Base-by-base conservation (phyloP, 2,113 vertebrate species). In the Struthio camelus region DNA sequence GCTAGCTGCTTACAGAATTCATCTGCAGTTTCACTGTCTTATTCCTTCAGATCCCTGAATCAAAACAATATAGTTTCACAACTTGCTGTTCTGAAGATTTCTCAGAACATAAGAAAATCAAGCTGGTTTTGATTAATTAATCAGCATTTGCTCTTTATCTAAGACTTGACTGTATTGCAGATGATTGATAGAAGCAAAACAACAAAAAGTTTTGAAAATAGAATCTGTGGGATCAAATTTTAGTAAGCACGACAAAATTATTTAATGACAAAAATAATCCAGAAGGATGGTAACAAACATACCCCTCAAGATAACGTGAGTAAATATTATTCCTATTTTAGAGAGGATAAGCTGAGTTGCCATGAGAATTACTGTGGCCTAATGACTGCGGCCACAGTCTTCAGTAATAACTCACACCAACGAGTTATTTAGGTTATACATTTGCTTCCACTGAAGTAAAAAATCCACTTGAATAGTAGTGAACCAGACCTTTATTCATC, bases 111-210 rank as follows among this genome's bases (percentile, higher is more conserved):
- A 86, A 94, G 80, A 97, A 94, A 94, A 93, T 66, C 80, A 89
- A 82, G 80, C 58, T 88, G 44, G 34, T 53, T n/a, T 95, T 93
- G 67, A 85, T 96, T 85, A 76, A 94, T 94, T 96, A 80, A 94
- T 92, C 78, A 90, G 82, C 76, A 77, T 38, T 61, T 76, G 9
- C 51, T 87, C 46, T 87, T 80, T 85, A 92, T 72, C 71, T 91
- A 92, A 76, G 86, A 90, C 27, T 86, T 62, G 56, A 24, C 22
- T 80, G 28, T 70, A 89, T 79, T 70, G 36, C 22, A 83, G 32
- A 90, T 67, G 11, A 14, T n/a, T n/a, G n/a, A 88, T 38, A 70
- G 65, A 71, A 83, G 11, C 51, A 73, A 61, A 72, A 36, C 18
- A 90, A 48, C 10, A 62, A 78, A 14, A 83, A 54, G 7, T 48